Base-by-base conservation (phyloP, 1,140 invertebrate genomes). In the Drosophila miranda region DNA sequence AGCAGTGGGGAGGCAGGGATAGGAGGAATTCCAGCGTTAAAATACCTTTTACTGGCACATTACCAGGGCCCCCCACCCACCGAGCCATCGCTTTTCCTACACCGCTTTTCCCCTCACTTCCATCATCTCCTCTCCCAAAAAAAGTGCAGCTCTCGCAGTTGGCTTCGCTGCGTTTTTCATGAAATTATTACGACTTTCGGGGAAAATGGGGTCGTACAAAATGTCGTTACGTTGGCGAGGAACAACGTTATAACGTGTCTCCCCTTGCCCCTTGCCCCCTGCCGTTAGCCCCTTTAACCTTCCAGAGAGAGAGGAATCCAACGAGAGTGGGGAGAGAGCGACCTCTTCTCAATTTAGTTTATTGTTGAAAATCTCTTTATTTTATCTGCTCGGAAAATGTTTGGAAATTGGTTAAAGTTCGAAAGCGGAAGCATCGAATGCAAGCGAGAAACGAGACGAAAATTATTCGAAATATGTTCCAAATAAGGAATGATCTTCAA, bases 31-130 rank as follows among this genome's bases (percentile, higher is more conserved):
- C 74, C 82, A 87, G 74, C 81, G 78, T 78, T 82, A 81, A 86
- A 86, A 84, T 86, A 86, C 82, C 82, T 87, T 86, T 86, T 87
- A 86, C 81, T 86, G 74, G 74, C 77, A 81, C 82, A 86, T 87
- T 84, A 84, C 79, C 75, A 82, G 62, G 60, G 45, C 11, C 3
- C 34, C 34, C 5, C 49, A 5, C 5, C 49, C 26, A 16, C 8
- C n/a, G 26, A 7, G 1, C 34, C 34, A 30, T 3, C 28, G 28
- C 28, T 28, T 28, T 28, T 28, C 21, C 9, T 45, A 21, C 38
- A 38, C 1, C n/a, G 14, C 21, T 34, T 42, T 1, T 28, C 9
- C 42, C 13, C n/a, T 6, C 23, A 14, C 7, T 13, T 5, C 34
- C 34, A 38, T 38, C 34, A 5, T 1, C 34, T 38, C 11, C 1